Evolutionary conservation across 2,797 vertebrate genomes (phyloP).

Genomic region (Lithobates pipiens): DNA sequence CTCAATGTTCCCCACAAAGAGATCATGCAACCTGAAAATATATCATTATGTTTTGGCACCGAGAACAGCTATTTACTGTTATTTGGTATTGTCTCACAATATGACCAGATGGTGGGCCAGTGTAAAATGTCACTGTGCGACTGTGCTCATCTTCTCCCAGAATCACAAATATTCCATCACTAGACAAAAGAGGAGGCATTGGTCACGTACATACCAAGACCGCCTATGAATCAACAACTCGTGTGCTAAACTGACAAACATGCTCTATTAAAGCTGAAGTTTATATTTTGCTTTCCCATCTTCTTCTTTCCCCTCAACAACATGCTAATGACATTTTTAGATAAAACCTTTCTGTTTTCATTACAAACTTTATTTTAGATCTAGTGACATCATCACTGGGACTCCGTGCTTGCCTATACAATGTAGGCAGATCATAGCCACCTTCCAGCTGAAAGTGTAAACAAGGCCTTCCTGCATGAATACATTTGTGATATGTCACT

Average conservation of each 20-base stretch:
- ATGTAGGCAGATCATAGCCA: no score
- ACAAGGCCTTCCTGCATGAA: no score
- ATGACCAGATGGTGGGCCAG: constrained; percentile 31
- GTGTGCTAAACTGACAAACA: not conserved
- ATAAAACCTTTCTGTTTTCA: no score
- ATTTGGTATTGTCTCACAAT: constrained; percentile 38
- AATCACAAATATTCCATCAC: constrained; percentile 38
- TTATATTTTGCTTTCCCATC: no score
- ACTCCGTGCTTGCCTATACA: no score
- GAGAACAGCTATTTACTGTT: constrained; percentile 32
- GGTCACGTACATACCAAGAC: not conserved
- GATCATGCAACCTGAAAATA: constrained; percentile 52
- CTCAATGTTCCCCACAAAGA: constrained; percentile 41
- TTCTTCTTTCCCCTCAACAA: no score
- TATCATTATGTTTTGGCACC: constrained; percentile 44
- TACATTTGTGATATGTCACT: no score
- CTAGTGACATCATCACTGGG: no score
- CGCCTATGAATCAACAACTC: not conserved
- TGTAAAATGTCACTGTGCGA: constrained; percentile 29
- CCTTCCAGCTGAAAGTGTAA: no score
- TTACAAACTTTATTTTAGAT: no score
- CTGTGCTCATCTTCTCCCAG: not conserved
- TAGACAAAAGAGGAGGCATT: not conserved
- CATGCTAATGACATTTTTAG: no score
- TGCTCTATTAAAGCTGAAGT: not conserved